These are phyloP conservation scores for Nomada hirtipes DNA, from an alignment of 2,888 invertebrate species.

Conservation along the genomic window DNA sequence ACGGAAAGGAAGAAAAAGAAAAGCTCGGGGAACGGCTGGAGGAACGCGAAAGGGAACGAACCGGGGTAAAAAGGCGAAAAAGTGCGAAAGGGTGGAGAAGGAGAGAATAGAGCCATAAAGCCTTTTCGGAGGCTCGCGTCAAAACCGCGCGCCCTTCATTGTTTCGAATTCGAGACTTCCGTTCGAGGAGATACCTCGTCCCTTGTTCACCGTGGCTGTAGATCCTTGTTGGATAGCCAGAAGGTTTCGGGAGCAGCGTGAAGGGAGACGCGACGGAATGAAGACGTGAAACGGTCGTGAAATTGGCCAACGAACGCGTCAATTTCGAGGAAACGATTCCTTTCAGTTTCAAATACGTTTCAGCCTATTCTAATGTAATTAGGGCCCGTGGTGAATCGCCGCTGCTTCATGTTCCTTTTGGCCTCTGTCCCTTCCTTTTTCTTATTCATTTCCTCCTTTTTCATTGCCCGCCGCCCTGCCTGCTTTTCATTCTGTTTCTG, in stretches of 20 bases:
- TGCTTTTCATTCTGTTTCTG: not conserved
- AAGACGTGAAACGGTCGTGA: conserved; percentile 53
- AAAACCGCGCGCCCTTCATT: conserved; percentile 74
- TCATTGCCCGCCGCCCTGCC: not conserved
- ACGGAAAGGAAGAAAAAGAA: conserved; percentile 17
- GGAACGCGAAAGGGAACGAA: conserved; percentile 20
- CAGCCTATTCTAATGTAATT: conserved; percentile 44
- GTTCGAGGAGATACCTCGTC: conserved; percentile 57
- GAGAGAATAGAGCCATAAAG: conserved; percentile 81
- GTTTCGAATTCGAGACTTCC: conserved; percentile 80
- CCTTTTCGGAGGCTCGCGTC: conserved; percentile 74
- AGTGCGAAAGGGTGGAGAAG: conserved; percentile 8
- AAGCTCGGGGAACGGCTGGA: not conserved
- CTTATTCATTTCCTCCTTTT: not conserved
- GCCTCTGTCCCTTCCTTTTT: no score
- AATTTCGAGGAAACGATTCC: conserved; percentile 27
- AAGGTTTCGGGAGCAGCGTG: not conserved
- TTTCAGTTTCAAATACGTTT: conserved; percentile 14
- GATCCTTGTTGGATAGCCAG: conserved; percentile 9
- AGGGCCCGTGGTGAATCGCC: conserved; percentile 32
- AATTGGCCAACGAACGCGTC: conserved; percentile 29
- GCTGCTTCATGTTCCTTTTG: not conserved
- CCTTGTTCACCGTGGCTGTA: not conserved
- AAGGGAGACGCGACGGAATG: conserved; percentile 42
- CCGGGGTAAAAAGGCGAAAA: conserved; percentile 30